These are phyloP conservation scores for Sebastes umbrosus DNA, from an alignment of 2,797 vertebrate species.

Conservation along the genomic window DNA sequence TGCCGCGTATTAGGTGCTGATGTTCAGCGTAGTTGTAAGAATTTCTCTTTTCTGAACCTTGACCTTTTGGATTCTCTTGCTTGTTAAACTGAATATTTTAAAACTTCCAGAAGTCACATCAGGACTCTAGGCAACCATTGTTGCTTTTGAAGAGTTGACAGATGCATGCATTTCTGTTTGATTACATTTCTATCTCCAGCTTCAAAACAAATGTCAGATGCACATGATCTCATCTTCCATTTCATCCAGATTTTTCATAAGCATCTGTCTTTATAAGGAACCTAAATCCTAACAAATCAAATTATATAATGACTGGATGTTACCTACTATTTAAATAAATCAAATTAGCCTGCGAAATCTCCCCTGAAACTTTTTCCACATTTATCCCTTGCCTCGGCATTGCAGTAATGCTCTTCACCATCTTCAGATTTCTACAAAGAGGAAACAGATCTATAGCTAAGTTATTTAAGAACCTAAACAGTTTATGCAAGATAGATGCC, in stretches of 20 bases:
- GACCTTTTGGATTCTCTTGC: not conserved
- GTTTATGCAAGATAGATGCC: not conserved
- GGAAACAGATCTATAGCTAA: not conserved
- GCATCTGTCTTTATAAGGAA: conserved; percentile 46
- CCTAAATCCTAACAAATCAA: conserved; percentile 63
- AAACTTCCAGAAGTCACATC: conserved; percentile 11
- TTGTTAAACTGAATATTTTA: not conserved
- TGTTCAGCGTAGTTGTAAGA: not conserved
- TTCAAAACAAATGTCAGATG: conserved; percentile 56
- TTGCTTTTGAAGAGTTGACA: conserved; percentile 24
- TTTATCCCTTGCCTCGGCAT: conserved; percentile 13
- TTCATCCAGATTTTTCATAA: conserved; percentile 33
- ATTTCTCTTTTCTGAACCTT: not conserved
- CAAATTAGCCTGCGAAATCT: conserved; percentile 42
- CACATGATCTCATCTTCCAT: conserved; percentile 52
- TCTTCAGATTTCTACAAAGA: conserved; percentile 10
- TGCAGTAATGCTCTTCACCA: not conserved
- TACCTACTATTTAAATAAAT: conserved; percentile 60
- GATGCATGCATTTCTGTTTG: conserved; percentile 27
- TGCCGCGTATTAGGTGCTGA: conserved; percentile 34
- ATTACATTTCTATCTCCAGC: conserved; percentile 51
- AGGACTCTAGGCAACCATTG: not conserved
- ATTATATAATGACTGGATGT: conserved; percentile 51
- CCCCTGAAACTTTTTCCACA: conserved; percentile 58
- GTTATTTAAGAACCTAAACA: not conserved